Conservation (phyloP, 2,113 vertebrate genomes). For the Elachura formosa region DNA sequence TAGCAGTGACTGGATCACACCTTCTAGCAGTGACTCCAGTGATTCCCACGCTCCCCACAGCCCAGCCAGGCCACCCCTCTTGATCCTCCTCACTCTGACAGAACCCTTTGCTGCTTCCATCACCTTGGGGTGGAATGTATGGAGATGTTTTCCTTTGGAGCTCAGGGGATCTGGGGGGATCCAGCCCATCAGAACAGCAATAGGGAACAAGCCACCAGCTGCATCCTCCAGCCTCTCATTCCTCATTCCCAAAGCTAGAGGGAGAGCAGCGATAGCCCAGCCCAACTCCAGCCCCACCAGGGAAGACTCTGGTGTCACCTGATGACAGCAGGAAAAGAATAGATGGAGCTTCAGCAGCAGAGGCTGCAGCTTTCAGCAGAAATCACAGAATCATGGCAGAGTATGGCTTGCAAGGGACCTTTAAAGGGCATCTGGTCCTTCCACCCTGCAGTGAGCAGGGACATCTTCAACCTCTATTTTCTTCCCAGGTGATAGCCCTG, state of each 20-base stretch:
- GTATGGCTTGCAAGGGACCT: background rate
- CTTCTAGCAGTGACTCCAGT: background rate
- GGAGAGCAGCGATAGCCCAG: background rate
- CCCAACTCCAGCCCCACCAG: fast-evolving
- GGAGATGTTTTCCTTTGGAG: background rate
- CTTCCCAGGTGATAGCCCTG: background rate
- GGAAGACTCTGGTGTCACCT: background rate
- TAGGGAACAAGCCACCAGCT: fast-evolving
- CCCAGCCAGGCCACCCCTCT: background rate
- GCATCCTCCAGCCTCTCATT: background rate
- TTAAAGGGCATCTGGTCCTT: background rate
- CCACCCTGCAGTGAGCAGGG: background rate
- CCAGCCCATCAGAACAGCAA: background rate
- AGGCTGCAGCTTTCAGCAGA: background rate
- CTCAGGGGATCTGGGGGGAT: background rate
- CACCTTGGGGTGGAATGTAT: background rate
- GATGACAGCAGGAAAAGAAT: background rate
- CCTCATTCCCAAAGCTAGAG: background rate
- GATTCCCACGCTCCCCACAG: background rate
- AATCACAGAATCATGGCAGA: fast-evolving
- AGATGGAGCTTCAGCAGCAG: background rate
- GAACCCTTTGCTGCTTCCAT: background rate
- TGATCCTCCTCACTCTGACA: background rate
- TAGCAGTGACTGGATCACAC: no score
- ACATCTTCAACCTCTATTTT: background rate